Evolutionary conservation across 2,113 vertebrate genomes (phyloP).

Genomic region (Poicephalus meyeri): DNA sequence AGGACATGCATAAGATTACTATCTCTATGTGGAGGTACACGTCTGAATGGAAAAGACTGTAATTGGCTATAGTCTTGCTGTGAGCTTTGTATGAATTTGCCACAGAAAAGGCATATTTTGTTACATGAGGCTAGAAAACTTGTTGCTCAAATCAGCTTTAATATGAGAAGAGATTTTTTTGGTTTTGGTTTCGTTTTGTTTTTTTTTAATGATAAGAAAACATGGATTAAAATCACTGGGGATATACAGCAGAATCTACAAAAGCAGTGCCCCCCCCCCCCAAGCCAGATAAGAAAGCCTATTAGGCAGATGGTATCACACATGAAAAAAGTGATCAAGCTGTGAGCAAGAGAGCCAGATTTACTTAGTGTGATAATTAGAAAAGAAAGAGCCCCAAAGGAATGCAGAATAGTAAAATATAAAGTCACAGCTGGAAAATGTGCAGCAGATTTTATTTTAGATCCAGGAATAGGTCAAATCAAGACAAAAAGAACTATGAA

Average conservation of each 20-base stretch:
- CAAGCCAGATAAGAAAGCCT: slow-evolving; percentile 55
- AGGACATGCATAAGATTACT: background rate
- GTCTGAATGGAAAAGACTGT: background rate
- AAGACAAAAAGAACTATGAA: background rate
- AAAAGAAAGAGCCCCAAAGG: slow-evolving; percentile 43
- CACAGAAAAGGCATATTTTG: slow-evolving; percentile 13
- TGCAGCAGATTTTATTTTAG: background rate
- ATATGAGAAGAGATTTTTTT: slow-evolving; percentile 16
- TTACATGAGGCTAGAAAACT: slow-evolving; percentile 26
- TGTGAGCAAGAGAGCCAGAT: slow-evolving; percentile 57
- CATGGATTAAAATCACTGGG: slow-evolving; percentile 36
- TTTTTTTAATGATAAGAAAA: slow-evolving; percentile 51
- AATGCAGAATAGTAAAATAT: slow-evolving; percentile 31
- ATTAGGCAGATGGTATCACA: slow-evolving; percentile 70
- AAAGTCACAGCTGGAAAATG: slow-evolving; percentile 38
- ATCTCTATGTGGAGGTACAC: background rate
- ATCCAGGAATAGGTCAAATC: background rate
- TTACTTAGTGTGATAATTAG: slow-evolving; percentile 66
- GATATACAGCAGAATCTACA: slow-evolving; percentile 41
- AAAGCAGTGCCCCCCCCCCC: background rate
- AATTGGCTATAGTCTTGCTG: background rate
- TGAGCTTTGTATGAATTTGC: background rate
- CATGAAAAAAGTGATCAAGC: slow-evolving; percentile 61
- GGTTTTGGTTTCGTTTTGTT: no score
- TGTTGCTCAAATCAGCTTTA: slow-evolving; percentile 65